These are phyloP conservation scores for Meles meles DNA, from an alignment of 2,113 vertebrate species.

Conservation along the genomic window DNA sequence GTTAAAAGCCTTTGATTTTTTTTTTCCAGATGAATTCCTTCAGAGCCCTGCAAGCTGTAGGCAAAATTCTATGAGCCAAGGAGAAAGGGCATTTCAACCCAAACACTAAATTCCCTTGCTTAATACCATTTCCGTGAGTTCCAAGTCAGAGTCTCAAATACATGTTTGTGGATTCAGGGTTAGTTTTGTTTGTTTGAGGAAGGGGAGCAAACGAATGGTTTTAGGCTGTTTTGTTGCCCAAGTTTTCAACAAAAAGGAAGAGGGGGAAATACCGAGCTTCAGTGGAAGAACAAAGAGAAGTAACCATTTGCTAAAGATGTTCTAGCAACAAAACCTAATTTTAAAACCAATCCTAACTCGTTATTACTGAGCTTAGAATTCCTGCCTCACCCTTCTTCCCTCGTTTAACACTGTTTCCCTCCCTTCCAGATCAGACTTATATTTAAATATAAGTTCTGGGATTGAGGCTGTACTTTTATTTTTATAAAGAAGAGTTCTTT, in stretches of 20 bases:
- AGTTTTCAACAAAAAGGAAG: not conserved
- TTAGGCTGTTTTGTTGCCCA: not conserved
- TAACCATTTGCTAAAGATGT: not conserved
- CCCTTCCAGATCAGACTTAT: not conserved
- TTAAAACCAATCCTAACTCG: not conserved
- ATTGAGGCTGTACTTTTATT: not conserved
- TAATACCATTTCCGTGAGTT: slow-evolving; percentile 7
- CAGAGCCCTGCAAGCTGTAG: slow-evolving; percentile 36
- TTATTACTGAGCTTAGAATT: not conserved
- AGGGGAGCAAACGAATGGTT: not conserved
- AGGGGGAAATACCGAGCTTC: not conserved
- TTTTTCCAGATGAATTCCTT: slow-evolving; percentile 63
- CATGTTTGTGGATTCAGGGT: not conserved
- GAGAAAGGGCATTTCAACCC: slow-evolving; percentile 45
- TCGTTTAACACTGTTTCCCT: not conserved
- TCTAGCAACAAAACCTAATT: not conserved
- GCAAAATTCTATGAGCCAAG: slow-evolving; percentile 22
- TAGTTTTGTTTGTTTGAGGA: slow-evolving; percentile 22
- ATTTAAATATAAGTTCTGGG: not conserved
- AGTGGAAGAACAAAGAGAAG: not conserved
- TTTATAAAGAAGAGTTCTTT: not conserved
- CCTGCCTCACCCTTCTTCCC: not conserved
- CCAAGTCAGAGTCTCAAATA: slow-evolving; percentile 51
- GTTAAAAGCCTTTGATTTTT: slow-evolving; percentile 62
- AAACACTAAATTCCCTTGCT: slow-evolving; percentile 41